Evolutionary conservation across 2,113 vertebrate genomes (phyloP), one percentile per base, ranked within the genome.

Genomic region (Phylloscopus trochilus): DNA sequence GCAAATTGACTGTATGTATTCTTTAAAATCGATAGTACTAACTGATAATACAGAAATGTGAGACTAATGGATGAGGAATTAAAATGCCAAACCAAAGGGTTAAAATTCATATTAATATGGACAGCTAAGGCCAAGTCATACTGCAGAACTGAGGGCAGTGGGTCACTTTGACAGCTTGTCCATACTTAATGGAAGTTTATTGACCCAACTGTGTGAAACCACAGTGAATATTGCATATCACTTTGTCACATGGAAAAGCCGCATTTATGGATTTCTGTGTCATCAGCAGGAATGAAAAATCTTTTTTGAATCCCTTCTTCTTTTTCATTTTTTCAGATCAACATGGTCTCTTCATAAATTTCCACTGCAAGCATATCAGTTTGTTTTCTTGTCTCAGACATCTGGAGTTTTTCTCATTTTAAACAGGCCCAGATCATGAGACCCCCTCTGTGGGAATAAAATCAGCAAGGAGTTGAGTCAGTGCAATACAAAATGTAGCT

Each of bases 131-230:
- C 97, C 98, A 96, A 96, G 90, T 88, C 95, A 97, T 97, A 98
- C 77, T 95, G 97, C 94, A 86, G 83, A 97, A 94, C 95, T 64
- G 97, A 97, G 98, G 98, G 98, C 96, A 98, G 87, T 67, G 23
- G 98, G 98, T 97, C 98, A 98, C 96, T 98, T 97, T 98, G 97
- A 98, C 96, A 95, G 97, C 97, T 94, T 95, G 87, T 98, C 94
- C 95, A 96, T 97, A 97, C 97, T 97, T 99, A 99, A 99, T 99
- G 99, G 99, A 98, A 96, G 88, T 53, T 59, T 98, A 99, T 99
- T 98, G 99, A 99, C 98, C 98, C 96, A 97, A 93, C 97, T 95
- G 62, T 91, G 92, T 97, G 97, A 98, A 98, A 98, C 98, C 98
- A 51, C 98, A 98, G 92, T 91, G 97, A 96, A 96, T 98, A 97